Evolutionary conservation across 2,888 invertebrate species (phyloP), one percentile per base, ranked within the genome.

Genomic region (Euphydryas editha): DNA sequence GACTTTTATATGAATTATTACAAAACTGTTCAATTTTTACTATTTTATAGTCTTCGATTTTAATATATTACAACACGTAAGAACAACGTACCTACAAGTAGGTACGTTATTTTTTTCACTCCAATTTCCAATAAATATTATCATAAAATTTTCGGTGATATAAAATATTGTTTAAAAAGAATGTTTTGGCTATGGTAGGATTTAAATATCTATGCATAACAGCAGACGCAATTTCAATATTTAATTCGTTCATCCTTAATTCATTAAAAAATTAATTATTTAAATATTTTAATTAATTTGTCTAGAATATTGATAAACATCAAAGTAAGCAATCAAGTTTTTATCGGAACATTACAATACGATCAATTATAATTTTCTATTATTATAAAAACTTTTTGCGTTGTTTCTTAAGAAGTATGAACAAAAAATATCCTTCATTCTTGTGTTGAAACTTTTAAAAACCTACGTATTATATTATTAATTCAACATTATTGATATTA

Each of bases 371-470:
- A 39, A 10, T 18, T 56, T 39, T 39, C 37, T 39, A 56, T 37
- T 17, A 21, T 39, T 20, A 5, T 42, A 5, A 0, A 13, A 13
- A 20, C 21, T 39, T 56, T 21, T 42, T 21, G 15, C 11, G 21
- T 30, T 36, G 21, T 57, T 39, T 6, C 7, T 39, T 15, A 8
- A 62, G 18, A 54, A 56, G 44, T 11, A 11, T 57, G 17, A 13
- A 59, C 30, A 64, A 64, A 42, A 63, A 58, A 37, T 39, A 30
- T 42, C 44, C 63, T 63, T 63, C 62, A 39, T 49, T 42, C 39
- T 63, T 58, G 51, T 49, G 58, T 63, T 58, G 49, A 36, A 58
- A 11, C 21, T 13, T 42, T 21, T 8, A 47, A 47, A 10, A 20
- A 49, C 21, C 21, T 24, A 21, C 13, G 13, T 15, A 21, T n/a